Percentiles rank a stretch among this genome's conserved stretches.
Conservation (phyloP, 1,140 invertebrate species). For the Achroia grisella region DNA sequence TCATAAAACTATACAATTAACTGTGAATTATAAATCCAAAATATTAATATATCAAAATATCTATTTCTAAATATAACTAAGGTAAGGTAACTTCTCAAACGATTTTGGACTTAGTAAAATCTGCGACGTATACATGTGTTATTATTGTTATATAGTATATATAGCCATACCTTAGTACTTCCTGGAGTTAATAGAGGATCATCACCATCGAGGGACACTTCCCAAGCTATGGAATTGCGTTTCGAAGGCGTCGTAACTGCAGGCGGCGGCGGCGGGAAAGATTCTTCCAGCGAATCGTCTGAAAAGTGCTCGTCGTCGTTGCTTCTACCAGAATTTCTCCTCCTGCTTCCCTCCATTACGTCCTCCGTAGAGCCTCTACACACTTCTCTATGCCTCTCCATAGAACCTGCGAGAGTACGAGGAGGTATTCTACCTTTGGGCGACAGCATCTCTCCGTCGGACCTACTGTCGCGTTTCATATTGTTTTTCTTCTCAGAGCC, state of each 20-base stretch:
- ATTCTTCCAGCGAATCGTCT: slow-evolving; percentile 86
- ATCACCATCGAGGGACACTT: slow-evolving; percentile 82
- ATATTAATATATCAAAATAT: no score
- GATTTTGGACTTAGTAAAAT: no score
- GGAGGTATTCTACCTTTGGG: slow-evolving; percentile 78
- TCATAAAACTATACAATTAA: no score
- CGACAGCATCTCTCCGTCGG: slow-evolving; percentile 67
- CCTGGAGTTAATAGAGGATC: slow-evolving; percentile 81
- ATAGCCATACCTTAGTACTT: slow-evolving; percentile 79
- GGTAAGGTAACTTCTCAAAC: no score
- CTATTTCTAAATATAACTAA: no score
- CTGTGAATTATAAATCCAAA: no score
- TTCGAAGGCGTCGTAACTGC: slow-evolving; percentile 76
- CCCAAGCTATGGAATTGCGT: slow-evolving; percentile 86
- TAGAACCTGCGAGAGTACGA: slow-evolving; percentile 78
- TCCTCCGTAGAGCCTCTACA: slow-evolving; percentile 74
- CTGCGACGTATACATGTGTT: no score
- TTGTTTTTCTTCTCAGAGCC: slow-evolving; percentile 44
- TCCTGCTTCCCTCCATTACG: slow-evolving; percentile 50
- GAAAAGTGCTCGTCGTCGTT: slow-evolving; percentile 85
- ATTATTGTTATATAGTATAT: no score
- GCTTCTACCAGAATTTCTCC: slow-evolving; percentile 48
- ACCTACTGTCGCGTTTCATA: slow-evolving; percentile 53
- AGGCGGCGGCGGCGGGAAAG: slow-evolving; percentile 76
- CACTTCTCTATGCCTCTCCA: slow-evolving; percentile 85